A percentile compares a stretch with the other conserved stretches of the same genome.
phyloP scores from a whole-genome alignment of 2,888 invertebrate genomes.

The Aphidius colemani region DNA sequence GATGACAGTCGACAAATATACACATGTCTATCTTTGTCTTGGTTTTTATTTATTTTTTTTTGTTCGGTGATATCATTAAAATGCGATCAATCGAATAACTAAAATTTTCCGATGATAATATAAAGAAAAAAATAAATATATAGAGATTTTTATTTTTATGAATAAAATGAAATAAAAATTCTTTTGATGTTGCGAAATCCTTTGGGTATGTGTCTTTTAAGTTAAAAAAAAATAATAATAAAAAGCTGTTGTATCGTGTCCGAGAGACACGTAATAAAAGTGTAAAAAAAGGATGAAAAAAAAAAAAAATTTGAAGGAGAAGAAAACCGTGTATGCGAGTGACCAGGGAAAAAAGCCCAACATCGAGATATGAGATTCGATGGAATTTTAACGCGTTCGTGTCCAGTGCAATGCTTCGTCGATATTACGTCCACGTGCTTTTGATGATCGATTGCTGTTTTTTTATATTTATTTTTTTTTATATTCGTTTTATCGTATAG shows the following conservation, averaged over 20 bases:
- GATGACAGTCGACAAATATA: slow-evolving; percentile 26
- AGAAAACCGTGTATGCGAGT: slow-evolving; percentile 15
- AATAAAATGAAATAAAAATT: slow-evolving; percentile 13
- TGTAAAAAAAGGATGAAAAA: slow-evolving; percentile 15
- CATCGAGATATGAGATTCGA: slow-evolving; percentile 29
- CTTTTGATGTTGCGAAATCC: slow-evolving; percentile 19
- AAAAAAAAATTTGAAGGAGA: neutral
- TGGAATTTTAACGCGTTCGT: slow-evolving; percentile 31
- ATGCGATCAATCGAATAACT: neutral
- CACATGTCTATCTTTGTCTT: slow-evolving; percentile 3
- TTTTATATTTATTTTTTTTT: too few relatives aligned
- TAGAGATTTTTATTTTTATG: neutral
- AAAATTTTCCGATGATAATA: neutral
- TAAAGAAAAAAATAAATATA: neutral
- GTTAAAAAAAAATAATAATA: slow-evolving; percentile 2
- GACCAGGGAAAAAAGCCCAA: slow-evolving; percentile 25
- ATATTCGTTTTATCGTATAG: slow-evolving; percentile 9
- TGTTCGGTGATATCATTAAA: neutral
- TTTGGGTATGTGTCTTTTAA: slow-evolving; percentile 13
- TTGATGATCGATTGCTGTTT: slow-evolving; percentile 35
- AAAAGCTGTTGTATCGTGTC: slow-evolving; percentile 20
- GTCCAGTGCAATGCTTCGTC: slow-evolving; percentile 27
- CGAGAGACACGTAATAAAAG: slow-evolving; percentile 28
- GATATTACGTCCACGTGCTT: slow-evolving; percentile 36
- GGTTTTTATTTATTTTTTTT: neutral